These are phyloP conservation scores for Eubucco bourcierii DNA, from an alignment of 2,113 vertebrate genomes.

Conservation along the genomic window DNA sequence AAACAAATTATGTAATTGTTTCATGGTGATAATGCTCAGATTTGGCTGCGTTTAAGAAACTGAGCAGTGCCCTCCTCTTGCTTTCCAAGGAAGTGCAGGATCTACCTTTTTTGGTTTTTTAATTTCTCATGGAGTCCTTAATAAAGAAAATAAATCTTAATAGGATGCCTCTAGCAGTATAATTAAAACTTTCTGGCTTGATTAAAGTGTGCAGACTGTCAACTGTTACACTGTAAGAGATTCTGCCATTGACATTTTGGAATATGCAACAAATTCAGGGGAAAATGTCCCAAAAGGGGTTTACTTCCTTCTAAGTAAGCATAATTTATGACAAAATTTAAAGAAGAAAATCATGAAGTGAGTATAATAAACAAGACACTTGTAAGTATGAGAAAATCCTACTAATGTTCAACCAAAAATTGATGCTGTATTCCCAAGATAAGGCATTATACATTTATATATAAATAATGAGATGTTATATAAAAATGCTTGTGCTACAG, in stretches of 20 bases:
- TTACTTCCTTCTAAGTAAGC: constrained; percentile 30
- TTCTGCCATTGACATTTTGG: constrained; percentile 46
- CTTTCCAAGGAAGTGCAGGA: constrained; percentile 3
- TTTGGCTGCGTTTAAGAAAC: not conserved
- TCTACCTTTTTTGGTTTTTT: not conserved
- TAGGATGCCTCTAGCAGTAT: constrained; percentile 71
- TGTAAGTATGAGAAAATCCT: not conserved
- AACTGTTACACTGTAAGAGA: constrained; percentile 40
- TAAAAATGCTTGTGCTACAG: constrained; percentile 47
- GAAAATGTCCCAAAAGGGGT: constrained; percentile 19
- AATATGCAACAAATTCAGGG: constrained; percentile 28
- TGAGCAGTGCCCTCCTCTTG: not conserved
- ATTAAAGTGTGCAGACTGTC: constrained; percentile 75
- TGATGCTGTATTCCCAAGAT: not conserved
- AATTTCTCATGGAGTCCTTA: constrained; percentile 48
- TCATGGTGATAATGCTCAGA: not conserved
- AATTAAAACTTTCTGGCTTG: constrained; percentile 78
- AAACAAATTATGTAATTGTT: not conserved
- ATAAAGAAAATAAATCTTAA: constrained; percentile 79
- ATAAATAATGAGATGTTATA: constrained; percentile 38
- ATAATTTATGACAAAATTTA: constrained; percentile 35
- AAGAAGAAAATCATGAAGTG: constrained; percentile 1
- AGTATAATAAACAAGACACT: constrained; percentile 34
- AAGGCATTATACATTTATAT: constrained; percentile 1
- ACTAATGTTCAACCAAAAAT: not conserved